Evolutionary conservation across 2,797 vertebrate species (phyloP).

Genomic region (Crax fasciolata): DNA sequence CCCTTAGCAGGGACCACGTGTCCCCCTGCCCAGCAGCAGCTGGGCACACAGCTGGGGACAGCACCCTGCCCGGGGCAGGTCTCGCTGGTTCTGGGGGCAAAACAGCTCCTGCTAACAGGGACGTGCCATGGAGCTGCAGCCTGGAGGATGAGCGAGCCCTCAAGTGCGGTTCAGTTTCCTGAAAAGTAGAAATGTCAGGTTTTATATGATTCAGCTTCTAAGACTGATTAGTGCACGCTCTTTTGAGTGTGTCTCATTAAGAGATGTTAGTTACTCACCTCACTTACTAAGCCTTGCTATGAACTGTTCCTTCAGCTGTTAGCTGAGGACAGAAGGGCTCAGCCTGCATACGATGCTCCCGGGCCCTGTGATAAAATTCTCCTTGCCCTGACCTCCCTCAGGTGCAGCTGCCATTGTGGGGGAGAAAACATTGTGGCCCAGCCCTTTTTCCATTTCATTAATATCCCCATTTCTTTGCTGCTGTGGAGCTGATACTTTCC

Average conservation of each 20-base stretch:
- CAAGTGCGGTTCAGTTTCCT: neutral
- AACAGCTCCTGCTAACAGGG: neutral
- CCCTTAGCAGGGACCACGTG: rapidly evolving
- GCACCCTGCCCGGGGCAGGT: neutral
- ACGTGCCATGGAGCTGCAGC: neutral
- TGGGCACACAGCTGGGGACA: neutral
- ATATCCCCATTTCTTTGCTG: neutral
- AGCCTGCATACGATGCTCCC: rapidly evolving
- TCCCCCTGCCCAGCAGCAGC: neutral
- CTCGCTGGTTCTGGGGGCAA: neutral
- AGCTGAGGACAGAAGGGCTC: neutral
- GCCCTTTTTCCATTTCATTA: neutral
- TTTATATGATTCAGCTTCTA: neutral
- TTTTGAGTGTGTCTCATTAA: neutral
- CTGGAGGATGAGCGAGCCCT: neutral
- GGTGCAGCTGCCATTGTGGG: too few species aligned
- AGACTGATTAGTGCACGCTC: neutral
- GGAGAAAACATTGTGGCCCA: neutral
- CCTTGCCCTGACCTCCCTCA: rapidly evolving
- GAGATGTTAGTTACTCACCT: neutral
- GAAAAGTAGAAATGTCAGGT: neutral
- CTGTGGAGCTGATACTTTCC: neutral
- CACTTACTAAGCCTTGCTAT: neutral
- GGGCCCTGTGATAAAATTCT: neutral
- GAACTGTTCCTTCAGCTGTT: neutral